phyloP scores from a whole-genome alignment of 2,113 vertebrate species.

The Paramormyrops kingsleyae region DNA sequence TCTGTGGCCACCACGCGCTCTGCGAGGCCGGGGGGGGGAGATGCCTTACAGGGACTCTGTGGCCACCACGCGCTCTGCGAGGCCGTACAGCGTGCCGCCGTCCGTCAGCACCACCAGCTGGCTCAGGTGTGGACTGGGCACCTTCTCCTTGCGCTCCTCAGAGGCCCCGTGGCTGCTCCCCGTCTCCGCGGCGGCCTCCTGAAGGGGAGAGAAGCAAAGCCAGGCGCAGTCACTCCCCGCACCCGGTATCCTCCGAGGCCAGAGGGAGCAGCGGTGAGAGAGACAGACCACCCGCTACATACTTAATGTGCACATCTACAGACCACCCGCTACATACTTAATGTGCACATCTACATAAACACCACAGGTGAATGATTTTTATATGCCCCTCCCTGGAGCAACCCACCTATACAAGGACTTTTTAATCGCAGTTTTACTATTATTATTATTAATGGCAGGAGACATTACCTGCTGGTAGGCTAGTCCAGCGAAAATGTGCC shows the following conservation, averaged over 20 bases:
- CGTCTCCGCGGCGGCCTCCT: conserved; percentile 76
- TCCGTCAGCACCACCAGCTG: conserved; percentile 83
- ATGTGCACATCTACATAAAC: background rate
- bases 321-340: background rate
- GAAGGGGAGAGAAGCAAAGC: conserved; percentile 35
- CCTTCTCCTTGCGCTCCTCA: conserved; percentile 93
- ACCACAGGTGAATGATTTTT: background rate
- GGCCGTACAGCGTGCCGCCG: conserved; percentile 74
- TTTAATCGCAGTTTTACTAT: background rate
- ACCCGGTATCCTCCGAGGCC: background rate
- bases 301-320: background rate
- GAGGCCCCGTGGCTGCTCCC: conserved; percentile 62
- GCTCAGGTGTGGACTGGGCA: conserved; percentile 92
- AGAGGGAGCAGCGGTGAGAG: background rate
- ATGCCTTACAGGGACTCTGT: conserved; percentile 91
- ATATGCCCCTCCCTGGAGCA: background rate
- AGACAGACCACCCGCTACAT: background rate
- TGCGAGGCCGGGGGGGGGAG: background rate
- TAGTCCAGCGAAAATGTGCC: background rate
- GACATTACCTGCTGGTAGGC: background rate
- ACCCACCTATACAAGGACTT: background rate
- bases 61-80: conserved; percentile 91
- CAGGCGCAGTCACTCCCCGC: background rate
- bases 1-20: too few relatives aligned
- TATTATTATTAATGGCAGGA: background rate